Evolutionary conservation across 2,113 vertebrate genomes (phyloP).

Genomic region (Cyphomyrus plagiostoma): DNA sequence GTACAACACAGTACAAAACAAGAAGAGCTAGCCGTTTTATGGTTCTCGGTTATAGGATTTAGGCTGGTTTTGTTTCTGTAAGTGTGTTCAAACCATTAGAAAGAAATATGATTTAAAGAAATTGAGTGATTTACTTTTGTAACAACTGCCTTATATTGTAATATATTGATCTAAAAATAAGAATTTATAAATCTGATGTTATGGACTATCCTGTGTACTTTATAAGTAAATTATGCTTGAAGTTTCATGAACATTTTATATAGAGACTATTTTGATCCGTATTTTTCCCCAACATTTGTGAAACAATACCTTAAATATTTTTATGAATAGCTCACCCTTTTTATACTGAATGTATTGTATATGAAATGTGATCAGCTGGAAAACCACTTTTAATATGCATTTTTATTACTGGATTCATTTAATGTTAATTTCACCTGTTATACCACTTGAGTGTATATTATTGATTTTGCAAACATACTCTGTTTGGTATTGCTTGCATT

Average conservation of each 20-base stretch:
- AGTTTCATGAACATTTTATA: slow-evolving; percentile 16
- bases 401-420: not conserved
- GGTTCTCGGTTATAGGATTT: not conserved
- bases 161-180: slow-evolving; percentile 6
- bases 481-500: not conserved
- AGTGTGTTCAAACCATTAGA: not conserved
- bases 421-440: not conserved
- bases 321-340: not conserved
- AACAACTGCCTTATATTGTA: slow-evolving; percentile 13
- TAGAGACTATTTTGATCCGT: slow-evolving; percentile 16
- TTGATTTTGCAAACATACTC: not conserved
- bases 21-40: slow-evolving; percentile 15
- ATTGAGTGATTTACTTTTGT: not conserved
- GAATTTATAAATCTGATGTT: not conserved
- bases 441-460: not conserved
- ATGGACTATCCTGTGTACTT: not conserved
- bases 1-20: not conserved
- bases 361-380: not conserved
- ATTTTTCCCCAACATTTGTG: slow-evolving; percentile 1
- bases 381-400: not conserved
- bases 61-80: not conserved
- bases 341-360: slow-evolving; percentile 4
- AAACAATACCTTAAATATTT: not conserved
- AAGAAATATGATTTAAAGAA: slow-evolving; percentile 2
- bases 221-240: slow-evolving; percentile 16